Evolutionary conservation across 1,140 invertebrate genomes (phyloP), one percentile per base, ranked within the genome.

Genomic region (Spodoptera litura): DNA sequence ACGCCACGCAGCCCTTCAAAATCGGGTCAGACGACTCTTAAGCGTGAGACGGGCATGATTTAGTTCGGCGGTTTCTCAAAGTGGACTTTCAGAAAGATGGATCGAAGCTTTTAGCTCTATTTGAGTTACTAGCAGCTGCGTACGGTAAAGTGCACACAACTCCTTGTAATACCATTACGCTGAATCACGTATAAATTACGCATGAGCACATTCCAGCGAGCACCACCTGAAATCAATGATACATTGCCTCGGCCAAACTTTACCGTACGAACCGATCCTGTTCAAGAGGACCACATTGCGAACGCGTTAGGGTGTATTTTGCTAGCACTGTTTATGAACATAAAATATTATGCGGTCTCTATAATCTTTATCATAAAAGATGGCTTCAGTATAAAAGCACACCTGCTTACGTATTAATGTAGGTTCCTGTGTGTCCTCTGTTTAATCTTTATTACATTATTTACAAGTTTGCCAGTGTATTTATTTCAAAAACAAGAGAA

Each of bases 41-140:
- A 83, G 73, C 81, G 79, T 77, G 81, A 58, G 78, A 83, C 73
- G 73, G 83, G 86, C 80, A 85, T 88, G 88, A 88, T 91, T 87
- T 89, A 91, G 84, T 89, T 86, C 82, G 86, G 79, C 79, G 82
- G 82, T 85, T 87, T 85, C 87, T 89, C 81, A 86, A 87, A 89
- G 84, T 89, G 86, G 84, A 88, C 85, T 88, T 87, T 81, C 81
- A 81, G 71, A 83, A 88, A 91, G 88, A 92, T 90, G 89, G 88
- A 90, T 89, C 85, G 87, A 91, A 85, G 91, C 91, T 92, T 92
- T 92, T 91, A 91, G 85, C 83, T 89, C 88, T 88, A 89, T 87
- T 87, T 87, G 82, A 84, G 81, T 87, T 81, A 66, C 72, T 84
- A 82, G 71, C 88, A 89, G 88, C 87, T 90, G 85, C 66, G 85